These are phyloP conservation scores for Chelon auratus DNA, from an alignment of 2,797 vertebrate species.

Conservation along the genomic window DNA sequence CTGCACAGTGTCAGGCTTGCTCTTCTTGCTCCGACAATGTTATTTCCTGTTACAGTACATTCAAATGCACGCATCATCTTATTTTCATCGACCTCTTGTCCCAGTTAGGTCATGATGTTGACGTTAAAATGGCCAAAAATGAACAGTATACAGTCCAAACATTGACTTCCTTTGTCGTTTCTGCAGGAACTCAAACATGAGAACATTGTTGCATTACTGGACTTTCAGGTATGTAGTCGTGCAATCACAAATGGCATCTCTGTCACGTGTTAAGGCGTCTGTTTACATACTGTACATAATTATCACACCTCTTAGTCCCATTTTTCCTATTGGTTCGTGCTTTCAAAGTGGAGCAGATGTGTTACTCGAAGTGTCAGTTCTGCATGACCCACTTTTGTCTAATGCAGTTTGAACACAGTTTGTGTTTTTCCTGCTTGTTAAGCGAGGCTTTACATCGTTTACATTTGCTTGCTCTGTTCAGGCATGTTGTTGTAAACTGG, in stretches of 20 bases:
- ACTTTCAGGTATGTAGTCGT: conserved; percentile 91
- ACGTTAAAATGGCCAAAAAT: background rate
- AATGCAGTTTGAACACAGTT: conserved; percentile 20
- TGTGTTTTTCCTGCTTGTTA: conserved; percentile 28
- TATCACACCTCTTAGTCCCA: conserved; percentile 25
- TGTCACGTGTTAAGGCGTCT: background rate
- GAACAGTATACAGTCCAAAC: background rate
- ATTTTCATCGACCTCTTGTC: background rate
- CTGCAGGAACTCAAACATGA: conserved; percentile 96
- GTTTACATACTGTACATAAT: conserved; percentile 14
- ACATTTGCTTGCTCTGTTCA: background rate
- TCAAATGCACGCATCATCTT: background rate
- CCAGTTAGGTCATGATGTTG: background rate
- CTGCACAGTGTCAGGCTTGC: background rate
- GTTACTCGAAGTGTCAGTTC: conserved; percentile 22
- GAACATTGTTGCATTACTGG: conserved; percentile 96
- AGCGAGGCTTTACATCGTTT: conserved; percentile 29
- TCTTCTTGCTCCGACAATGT: background rate
- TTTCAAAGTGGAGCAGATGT: conserved; percentile 44
- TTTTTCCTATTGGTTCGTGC: conserved; percentile 17
- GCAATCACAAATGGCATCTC: background rate
- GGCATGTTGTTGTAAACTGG: background rate
- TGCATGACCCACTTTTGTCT: conserved; percentile 60
- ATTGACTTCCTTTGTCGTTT: conserved; percentile 15
- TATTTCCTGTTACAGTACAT: background rate